Base-by-base conservation (phyloP, 2,113 vertebrate species). In the Montifringilla adamsi region DNA sequence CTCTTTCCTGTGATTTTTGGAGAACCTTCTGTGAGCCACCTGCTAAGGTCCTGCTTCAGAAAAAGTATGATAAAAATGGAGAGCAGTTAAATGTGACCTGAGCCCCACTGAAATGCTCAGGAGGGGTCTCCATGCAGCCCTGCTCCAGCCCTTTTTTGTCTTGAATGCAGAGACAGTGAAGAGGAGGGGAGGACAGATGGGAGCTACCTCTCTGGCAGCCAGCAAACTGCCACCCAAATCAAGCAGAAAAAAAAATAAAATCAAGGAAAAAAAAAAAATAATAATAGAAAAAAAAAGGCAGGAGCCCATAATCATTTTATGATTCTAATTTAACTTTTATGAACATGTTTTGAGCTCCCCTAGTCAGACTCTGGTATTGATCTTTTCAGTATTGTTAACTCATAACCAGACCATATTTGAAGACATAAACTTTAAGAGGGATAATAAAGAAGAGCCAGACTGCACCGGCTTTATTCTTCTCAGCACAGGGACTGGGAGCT, bases 401-500 rank as follows among this genome's bases (percentile, higher is more conserved):
- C 97, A 97, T 97, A 97, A 97, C 96, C 92, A 97, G 96, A 96
- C 95, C 95, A 94, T 97, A 97, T 98, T 97, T 97, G 97, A 97
- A 98, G 95, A 93, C 94, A 98, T 98, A 98, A 98, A 98, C 84
- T 98, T 98, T 97, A 98, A 98, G 91, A 96, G 96, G 89, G 92
- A 88, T 95, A 97, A 97, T 98, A 97, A 98, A 98, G 93, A 94
- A 96, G 46, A 97, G 69, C 89, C 88, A 96, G 94, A 89, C 94
- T 74, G 76, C 81, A 62, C 90, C 53, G 52, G 79, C 91, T 84
- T 93, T 93, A 28, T 95, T 93, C 95, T 93, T 96, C 81, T 89
- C 47, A 67, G 58, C 53, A 67, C 55, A 84, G 84, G 87, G 70
- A 89, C 75, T 31, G 33, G 74, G 93, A 94, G 91, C 68, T 85